Evolutionary conservation across 2,888 invertebrate species (phyloP), one percentile per base, ranked within the genome.

Genomic region (Nomada fabriciana): DNA sequence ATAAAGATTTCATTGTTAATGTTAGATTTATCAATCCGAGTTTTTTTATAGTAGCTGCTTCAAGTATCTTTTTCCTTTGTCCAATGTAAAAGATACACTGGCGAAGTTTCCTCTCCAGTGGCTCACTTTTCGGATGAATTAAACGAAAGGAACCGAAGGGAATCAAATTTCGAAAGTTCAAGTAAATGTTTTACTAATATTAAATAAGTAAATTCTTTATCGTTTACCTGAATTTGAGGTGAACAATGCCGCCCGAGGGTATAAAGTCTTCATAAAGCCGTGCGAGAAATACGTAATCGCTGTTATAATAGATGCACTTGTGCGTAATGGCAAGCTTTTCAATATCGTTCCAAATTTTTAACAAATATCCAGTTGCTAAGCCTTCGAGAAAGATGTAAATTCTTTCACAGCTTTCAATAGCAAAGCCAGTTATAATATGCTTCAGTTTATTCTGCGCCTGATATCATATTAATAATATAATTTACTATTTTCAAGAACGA

Each of bases 311-410:
- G 43, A 83, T 65, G 20, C 36, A 57, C 23, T 70, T 67, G 11
- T 52, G 36, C 29, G 23, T 18, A 23, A 43, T 64, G 7, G 57
- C 3, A 7, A 83, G 47, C 9, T 68, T 53, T 2, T 25, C 57
- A 4, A 67, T 18, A 10, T 60, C 71, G 2, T 78, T 43, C 83
- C 82, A 83, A 52, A 79, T 43, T 65, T 78, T 64, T 29, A 78
- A 69, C 11, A 79, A 72, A 52, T 79, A 73, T 25, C 83, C 83
- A 1, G 47, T 83, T 7, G 71, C 68, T 20, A 79, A 65, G 29
- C 83, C 83, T 47, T 83, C 83, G 42, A 82, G 43, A 36, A 82
- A 82, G n/a, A 83, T 82, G 23, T 82, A 83, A 13, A 67, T 47
- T 52, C 25, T 82, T 2, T 65, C 69, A 11, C 13, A 23, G 55